Conservation (phyloP, 2,113 vertebrate species). For the Probosciger aterrimus region DNA sequence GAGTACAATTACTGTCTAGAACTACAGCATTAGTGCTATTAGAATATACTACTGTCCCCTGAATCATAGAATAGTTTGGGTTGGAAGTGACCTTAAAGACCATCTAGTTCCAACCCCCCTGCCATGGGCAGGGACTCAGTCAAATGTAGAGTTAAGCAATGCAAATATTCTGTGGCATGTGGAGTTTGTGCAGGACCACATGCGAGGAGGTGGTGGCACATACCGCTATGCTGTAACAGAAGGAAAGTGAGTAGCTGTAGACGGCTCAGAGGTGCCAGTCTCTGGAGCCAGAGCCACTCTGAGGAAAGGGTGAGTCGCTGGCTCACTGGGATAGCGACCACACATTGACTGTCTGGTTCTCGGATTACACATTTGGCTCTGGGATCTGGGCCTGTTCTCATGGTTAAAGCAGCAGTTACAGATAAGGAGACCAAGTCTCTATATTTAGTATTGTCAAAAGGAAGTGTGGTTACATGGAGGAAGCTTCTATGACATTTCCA, state of each 20-base stretch:
- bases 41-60: background rate
- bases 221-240: background rate
- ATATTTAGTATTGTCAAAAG: background rate
- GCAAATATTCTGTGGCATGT: background rate
- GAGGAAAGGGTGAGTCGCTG: background rate
- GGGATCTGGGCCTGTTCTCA: rapidly evolving
- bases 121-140: background rate
- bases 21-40: background rate
- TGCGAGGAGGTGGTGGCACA: background rate
- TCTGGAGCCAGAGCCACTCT: background rate
- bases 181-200: background rate
- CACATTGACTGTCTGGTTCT: background rate
- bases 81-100: background rate
- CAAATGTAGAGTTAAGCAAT: background rate
- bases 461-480: background rate
- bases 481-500: background rate
- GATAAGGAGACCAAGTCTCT: background rate
- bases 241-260: background rate
- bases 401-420: background rate
- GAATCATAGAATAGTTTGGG: background rate
- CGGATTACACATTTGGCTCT: background rate
- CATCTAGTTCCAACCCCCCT: background rate
- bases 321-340: background rate
- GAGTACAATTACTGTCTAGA: background rate
- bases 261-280: background rate